Percentiles rank a stretch among this genome's conserved stretches.
Conservation (phyloP, 2,113 vertebrate genomes). For the Collichthys lucidus region DNA sequence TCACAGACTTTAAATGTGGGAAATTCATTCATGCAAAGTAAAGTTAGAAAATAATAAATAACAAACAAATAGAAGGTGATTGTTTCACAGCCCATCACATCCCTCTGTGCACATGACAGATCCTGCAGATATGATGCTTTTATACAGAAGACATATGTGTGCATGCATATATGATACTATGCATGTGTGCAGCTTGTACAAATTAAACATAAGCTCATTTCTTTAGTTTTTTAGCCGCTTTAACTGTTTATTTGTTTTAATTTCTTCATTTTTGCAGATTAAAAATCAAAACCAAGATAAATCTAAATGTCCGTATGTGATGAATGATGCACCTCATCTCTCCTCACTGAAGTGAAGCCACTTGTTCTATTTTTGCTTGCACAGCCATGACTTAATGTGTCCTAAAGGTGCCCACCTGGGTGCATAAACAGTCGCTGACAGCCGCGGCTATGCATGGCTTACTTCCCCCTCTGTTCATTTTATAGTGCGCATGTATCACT, state of each 20-base stretch:
- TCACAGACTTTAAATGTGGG: neutral
- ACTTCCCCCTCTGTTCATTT: conserved; percentile 61
- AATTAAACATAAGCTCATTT: neutral
- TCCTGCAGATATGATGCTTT: neutral
- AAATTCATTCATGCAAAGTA: neutral
- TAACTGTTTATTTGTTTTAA: neutral
- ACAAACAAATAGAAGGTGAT: neutral
- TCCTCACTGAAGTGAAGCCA: neutral
- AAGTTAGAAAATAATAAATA: neutral
- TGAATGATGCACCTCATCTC: neutral
- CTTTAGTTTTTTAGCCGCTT: neutral
- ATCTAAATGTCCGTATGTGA: neutral
- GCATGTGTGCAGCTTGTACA: neutral
- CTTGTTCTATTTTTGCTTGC: neutral
- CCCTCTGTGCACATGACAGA: neutral
- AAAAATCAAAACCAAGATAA: neutral
- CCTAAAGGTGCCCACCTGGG: conserved; percentile 65
- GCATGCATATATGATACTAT: neutral
- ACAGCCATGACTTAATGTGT: conserved; percentile 56
- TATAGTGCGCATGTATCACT: conserved; percentile 66
- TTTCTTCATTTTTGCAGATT: neutral
- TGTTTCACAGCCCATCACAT: neutral
- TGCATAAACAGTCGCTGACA: conserved; percentile 59
- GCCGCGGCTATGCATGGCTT: conserved; percentile 57
- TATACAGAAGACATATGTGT: neutral